Evolutionary conservation across 2,797 vertebrate species (phyloP), one percentile per base, ranked within the genome.

Genomic region (Macropodus opercularis): DNA sequence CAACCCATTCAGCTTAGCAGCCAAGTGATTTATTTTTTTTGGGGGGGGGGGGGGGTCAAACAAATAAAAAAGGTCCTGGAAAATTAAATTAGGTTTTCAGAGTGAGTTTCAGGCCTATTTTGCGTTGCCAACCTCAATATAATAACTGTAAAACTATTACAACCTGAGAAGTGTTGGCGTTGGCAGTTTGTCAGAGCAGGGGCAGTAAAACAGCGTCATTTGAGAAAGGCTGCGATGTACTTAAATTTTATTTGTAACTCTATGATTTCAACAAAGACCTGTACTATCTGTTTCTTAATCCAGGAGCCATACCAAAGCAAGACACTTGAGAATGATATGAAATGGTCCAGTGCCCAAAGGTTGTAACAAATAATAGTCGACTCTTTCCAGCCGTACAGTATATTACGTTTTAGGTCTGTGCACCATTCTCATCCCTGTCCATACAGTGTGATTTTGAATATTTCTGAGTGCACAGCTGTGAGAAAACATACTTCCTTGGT

Each of bases 111-210:
- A 69, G 47, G 58, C 67, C 63, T 69, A 55, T 54, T 77, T 51
- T 34, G 51, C 67, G 26, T 73, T 80, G 88, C 91, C 90, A 92
- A 82, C 70, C 74, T 73, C 86, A 87, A 86, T 89, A 88, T 89
- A 90, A 91, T 89, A 89, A 90, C 86, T 73, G 80, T 90, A 89
- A 90, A 89, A 90, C 80, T 89, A 83, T 88, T 89, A 91, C 87
- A 90, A 88, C 83, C 87, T 85, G 82, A 90, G 84, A 90, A 87
- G 87, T 89, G 90, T 92, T 91, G 75, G 59, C 85, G 48, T 86
- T 92, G 91, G 92, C 90, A 75, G 68, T 39, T 41, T 26, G 77
- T 84, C 77, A 79, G 64, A 74, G 83, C 69, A 61, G 71, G 51
- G 72, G 77, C 81, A 76, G 74, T 84, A 80, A 89, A 87, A 68